phyloP scores from a whole-genome alignment of 2,797 vertebrate genomes.

The Margarornis squamiger region DNA sequence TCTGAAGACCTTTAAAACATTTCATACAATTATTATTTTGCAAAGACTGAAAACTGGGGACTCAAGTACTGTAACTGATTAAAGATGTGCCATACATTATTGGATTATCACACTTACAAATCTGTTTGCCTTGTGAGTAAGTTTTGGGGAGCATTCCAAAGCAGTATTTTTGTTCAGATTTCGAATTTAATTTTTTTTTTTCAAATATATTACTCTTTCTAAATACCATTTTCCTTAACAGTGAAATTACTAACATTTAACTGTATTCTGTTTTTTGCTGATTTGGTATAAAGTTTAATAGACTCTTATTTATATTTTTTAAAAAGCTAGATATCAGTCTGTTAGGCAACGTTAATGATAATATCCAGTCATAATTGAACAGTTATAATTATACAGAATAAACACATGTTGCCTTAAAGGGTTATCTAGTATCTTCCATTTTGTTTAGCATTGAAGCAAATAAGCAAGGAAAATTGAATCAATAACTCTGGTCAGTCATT shows the following conservation, averaged over 20 bases:
- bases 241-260: constrained; percentile 76
- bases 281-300: constrained; percentile 78
- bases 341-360: constrained; percentile 80
- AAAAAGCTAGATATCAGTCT: constrained; percentile 79
- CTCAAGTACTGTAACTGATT: constrained; percentile 81
- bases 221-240: constrained; percentile 77
- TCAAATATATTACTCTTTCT: constrained; percentile 73
- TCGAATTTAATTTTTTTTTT: constrained; percentile 60
- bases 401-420: constrained; percentile 99
- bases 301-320: constrained; percentile 76
- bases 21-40: constrained; percentile 84
- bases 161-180: constrained; percentile 78
- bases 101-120: constrained; percentile 80
- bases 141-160: constrained; percentile 81
- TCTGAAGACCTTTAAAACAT: constrained; percentile 83
- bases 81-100: constrained; percentile 82
- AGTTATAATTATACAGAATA: constrained; percentile 90
- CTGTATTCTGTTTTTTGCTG: constrained; percentile 75
- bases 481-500: constrained; percentile 75
- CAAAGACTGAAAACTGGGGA: constrained; percentile 80
- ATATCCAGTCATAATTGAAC: constrained; percentile 72
- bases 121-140: constrained; percentile 78
- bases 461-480: constrained; percentile 77
- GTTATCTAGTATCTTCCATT: constrained; percentile 89
- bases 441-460: constrained; percentile 81